phyloP scores from a whole-genome alignment of 2,888 invertebrate species.

The Lamproptera curius region DNA sequence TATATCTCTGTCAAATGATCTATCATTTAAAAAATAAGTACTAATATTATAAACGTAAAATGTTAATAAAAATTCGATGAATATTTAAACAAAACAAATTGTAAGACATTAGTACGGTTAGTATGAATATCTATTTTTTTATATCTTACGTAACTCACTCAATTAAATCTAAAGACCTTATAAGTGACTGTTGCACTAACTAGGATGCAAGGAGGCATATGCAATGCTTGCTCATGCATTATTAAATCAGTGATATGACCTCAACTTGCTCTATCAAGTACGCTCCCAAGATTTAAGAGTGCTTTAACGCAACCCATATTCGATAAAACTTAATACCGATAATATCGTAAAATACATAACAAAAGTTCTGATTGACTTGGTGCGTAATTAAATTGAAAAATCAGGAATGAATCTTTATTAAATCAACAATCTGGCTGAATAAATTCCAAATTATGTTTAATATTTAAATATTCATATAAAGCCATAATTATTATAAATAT shows the following conservation, averaged over 20 bases:
- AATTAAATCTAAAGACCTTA: conserved; percentile 46
- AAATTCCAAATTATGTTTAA: background rate
- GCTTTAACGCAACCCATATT: conserved; percentile 5
- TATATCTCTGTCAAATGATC: no score
- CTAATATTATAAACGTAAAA: no score
- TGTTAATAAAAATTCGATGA: no score
- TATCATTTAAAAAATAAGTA: no score
- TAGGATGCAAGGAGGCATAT: conserved; percentile 48
- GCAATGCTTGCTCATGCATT: conserved; percentile 65
- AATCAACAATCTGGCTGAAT: background rate
- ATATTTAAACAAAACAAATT: no score
- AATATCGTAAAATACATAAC: background rate
- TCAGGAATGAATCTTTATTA: background rate
- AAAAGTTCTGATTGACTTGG: background rate
- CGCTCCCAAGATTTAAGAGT: conserved; percentile 40
- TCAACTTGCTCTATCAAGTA: conserved; percentile 57
- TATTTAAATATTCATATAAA: no score
- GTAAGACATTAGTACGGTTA: no score
- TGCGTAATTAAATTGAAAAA: no score
- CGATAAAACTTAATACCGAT: background rate
- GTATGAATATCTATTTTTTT: no score
- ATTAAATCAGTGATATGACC: conserved; percentile 56
- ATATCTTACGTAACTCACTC: no score
- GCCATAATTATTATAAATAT: no score
- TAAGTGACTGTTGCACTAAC: conserved; percentile 50